A percentile compares a stretch with the other conserved stretches of the same genome.
These are phyloP conservation scores for Pangasianodon gigas DNA, from an alignment of 2,113 vertebrate species.

Conservation along the genomic window DNA sequence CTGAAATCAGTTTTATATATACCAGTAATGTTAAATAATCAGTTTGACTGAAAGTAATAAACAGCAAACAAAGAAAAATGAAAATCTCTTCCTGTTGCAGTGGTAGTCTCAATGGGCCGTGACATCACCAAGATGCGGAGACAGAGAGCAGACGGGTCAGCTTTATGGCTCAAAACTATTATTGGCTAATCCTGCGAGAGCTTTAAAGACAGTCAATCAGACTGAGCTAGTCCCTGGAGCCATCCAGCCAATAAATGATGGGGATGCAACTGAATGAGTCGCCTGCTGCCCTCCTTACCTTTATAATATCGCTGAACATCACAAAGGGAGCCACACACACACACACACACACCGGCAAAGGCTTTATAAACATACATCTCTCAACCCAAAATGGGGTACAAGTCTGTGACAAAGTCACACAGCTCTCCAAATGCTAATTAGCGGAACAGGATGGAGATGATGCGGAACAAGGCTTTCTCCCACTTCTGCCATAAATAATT, in stretches of 20 bases:
- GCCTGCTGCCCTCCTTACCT: constrained; percentile 51
- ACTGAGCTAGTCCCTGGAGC: constrained; percentile 60
- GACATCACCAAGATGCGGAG: constrained; percentile 25
- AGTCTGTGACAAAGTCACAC: constrained; percentile 58
- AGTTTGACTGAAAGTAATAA: neutral
- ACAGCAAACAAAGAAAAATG: neutral
- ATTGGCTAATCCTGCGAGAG: constrained; percentile 54
- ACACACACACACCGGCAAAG: constrained; percentile 1
- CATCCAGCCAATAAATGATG: constrained; percentile 67
- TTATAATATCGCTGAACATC: constrained; percentile 19
- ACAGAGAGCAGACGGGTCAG: constrained; percentile 25
- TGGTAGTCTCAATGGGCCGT: neutral
- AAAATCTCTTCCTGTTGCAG: neutral
- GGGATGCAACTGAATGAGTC: constrained; percentile 60
- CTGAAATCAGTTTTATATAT: neutral
- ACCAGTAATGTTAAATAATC: neutral
- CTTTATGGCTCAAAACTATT: constrained; percentile 45
- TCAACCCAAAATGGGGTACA: constrained; percentile 24
- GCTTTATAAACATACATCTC: constrained; percentile 31
- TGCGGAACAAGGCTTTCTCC: constrained; percentile 71
- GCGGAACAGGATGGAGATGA: constrained; percentile 69
- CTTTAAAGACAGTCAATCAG: constrained; percentile 65
- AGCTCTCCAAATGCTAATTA: constrained; percentile 71
- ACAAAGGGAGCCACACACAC: neutral
- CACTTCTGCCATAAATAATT: constrained; percentile 73